phyloP scores from a whole-genome alignment of 2,113 vertebrate genomes.

The Thermophis baileyi region DNA sequence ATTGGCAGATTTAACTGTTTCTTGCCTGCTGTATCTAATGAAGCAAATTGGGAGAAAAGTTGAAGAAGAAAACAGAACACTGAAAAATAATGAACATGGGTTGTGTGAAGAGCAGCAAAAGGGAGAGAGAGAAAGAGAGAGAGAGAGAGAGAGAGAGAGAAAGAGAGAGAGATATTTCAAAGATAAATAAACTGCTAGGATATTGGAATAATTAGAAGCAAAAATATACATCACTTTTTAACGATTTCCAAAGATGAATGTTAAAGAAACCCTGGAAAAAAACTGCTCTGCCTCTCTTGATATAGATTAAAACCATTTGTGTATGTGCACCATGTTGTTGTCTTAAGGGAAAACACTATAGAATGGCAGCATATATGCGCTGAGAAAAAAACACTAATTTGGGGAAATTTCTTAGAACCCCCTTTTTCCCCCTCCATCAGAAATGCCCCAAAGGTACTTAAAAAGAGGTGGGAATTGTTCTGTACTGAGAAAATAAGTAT shows the following conservation, averaged over 20 bases:
- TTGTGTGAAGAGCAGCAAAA: not conserved
- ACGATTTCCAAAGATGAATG: not conserved
- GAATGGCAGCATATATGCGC: not conserved
- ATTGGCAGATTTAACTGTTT: constrained; percentile 40
- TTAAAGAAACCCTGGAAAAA: not conserved
- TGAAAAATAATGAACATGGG: constrained; percentile 2
- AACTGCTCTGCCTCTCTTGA: fast-evolving
- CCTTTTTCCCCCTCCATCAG: not conserved
- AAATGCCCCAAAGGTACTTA: not conserved
- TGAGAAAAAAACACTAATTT: not conserved
- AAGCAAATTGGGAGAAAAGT: constrained; percentile 36
- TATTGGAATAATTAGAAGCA: not conserved
- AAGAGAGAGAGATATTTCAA: constrained; percentile 8
- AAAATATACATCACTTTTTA: not conserved
- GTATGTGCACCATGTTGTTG: fast-evolving
- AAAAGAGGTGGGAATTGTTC: not conserved
- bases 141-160: constrained; percentile 12
- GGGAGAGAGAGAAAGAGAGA: not conserved
- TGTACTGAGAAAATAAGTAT: not conserved
- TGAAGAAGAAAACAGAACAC: constrained; percentile 29
- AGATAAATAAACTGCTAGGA: not conserved
- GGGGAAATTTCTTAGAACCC: not conserved
- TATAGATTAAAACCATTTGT: not conserved
- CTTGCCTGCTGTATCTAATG: constrained; percentile 14
- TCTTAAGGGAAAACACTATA: not conserved